These are phyloP conservation scores for Halictus quadricinctus DNA, from an alignment of 2,888 invertebrate species.

Conservation along the genomic window DNA sequence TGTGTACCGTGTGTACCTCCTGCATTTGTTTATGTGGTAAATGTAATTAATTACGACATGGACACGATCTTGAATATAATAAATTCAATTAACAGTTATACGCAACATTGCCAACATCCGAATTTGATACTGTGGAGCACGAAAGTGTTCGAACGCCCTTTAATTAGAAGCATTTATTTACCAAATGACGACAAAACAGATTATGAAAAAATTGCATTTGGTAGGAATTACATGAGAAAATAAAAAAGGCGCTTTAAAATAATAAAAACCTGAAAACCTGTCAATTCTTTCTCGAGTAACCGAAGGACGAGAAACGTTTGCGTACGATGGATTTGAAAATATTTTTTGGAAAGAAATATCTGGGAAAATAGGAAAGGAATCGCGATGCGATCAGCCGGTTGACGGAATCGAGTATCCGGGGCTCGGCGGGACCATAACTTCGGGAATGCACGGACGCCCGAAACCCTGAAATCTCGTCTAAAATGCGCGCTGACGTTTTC, in stretches of 20 bases:
- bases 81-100: not conserved
- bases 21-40: not conserved
- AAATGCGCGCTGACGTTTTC: constrained; percentile 22
- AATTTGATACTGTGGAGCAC: not conserved
- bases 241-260: no score
- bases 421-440: constrained; percentile 18
- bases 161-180: no score
- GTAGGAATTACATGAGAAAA: no score
- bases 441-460: not conserved
- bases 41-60: not conserved
- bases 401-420: constrained; percentile 19
- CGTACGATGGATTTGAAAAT: not conserved
- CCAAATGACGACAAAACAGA: no score
- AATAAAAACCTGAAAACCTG: not conserved
- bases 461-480: constrained; percentile 12
- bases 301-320: not conserved
- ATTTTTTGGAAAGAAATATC: not conserved
- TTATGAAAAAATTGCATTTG: no score
- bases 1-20: not conserved
- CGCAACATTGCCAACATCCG: no score
- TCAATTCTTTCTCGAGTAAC: not conserved
- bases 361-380: not conserved
- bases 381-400: not conserved
- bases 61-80: no score
- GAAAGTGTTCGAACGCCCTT: no score